phyloP scores from a whole-genome alignment of 2,113 vertebrate species.

The Oryzias melastigma region DNA sequence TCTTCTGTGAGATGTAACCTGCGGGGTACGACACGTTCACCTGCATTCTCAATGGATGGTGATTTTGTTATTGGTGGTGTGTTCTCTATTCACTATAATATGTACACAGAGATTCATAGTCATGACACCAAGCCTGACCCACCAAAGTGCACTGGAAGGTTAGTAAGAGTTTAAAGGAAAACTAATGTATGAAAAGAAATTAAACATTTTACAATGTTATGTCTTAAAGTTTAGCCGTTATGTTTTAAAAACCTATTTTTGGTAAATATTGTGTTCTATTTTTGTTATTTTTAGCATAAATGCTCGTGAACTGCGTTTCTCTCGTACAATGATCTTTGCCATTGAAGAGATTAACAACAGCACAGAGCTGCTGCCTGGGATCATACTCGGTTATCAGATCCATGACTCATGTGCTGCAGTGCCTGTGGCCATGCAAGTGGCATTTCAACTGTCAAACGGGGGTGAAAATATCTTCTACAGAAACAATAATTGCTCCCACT shows the following conservation, averaged over 20 bases:
- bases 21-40: conserved; percentile 31
- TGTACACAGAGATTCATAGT: too few relatives aligned
- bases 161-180: too few relatives aligned
- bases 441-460: not conserved
- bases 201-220: too few relatives aligned
- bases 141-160: too few relatives aligned
- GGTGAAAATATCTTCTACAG: conserved; percentile 21
- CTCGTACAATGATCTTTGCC: conserved; percentile 50
- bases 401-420: conserved; percentile 68
- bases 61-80: conserved; percentile 48
- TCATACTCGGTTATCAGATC: conserved; percentile 69
- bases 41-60: conserved; percentile 60
- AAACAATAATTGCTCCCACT: conserved; percentile 33
- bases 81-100: too few relatives aligned
- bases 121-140: too few relatives aligned
- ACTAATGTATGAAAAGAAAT: too few relatives aligned
- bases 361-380: conserved; percentile 56
- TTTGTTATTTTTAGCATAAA: not conserved
- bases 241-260: too few relatives aligned
- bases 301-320: not conserved
- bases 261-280: too few relatives aligned
- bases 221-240: too few relatives aligned
- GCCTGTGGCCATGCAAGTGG: conserved; percentile 3
- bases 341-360: conserved; percentile 77
- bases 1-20: conserved; percentile 49